Conservation (phyloP, 2,888 invertebrate species). For the Mimachlamys varia region DNA sequence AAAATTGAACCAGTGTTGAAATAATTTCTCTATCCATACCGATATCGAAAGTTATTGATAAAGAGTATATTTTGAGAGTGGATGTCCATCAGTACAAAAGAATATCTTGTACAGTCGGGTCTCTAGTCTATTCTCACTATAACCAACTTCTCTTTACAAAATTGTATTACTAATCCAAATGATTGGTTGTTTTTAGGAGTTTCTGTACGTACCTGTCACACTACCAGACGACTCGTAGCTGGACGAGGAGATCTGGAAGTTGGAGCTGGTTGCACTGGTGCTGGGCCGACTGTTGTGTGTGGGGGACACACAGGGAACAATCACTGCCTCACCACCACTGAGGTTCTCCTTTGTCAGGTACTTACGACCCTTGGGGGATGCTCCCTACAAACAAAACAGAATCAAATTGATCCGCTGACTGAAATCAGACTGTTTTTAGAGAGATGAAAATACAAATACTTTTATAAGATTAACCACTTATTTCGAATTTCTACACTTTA, state of each 20-base stretch:
- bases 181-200: no score
- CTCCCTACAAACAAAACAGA: slow-evolving; percentile 65
- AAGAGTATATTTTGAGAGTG: no score
- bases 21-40: no score
- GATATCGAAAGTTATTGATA: no score
- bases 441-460: background rate
- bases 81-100: no score
- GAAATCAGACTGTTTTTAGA: background rate
- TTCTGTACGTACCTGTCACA: slow-evolving; percentile 66
- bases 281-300: slow-evolving; percentile 74
- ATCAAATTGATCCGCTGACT: background rate
- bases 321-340: slow-evolving; percentile 73
- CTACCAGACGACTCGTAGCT: slow-evolving; percentile 77
- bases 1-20: no score
- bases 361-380: slow-evolving; percentile 73
- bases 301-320: slow-evolving; percentile 73
- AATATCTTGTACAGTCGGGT: no score
- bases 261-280: slow-evolving; percentile 79
- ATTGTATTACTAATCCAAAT: no score
- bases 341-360: slow-evolving; percentile 59
- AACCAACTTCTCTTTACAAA: no score
- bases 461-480: no score
- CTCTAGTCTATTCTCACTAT: no score
- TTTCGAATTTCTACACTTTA: no score
- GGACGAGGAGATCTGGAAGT: slow-evolving; percentile 79